Evolutionary conservation across 2,797 vertebrate species (phyloP).

Genomic region (Tangara arthus): DNA sequence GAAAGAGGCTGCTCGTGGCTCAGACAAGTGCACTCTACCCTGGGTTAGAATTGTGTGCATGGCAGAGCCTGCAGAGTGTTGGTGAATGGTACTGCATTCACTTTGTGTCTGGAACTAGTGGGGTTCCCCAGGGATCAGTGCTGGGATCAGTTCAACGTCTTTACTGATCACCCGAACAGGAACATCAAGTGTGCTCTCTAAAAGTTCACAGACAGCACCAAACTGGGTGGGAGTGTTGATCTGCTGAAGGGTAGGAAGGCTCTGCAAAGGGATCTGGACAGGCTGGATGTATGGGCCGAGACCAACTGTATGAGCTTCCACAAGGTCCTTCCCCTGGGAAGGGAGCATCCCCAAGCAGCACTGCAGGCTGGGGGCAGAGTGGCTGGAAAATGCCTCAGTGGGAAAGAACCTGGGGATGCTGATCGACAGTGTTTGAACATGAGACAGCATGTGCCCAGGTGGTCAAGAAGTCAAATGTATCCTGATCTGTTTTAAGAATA

Average conservation of each 20-base stretch:
- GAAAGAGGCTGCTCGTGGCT: not conserved
- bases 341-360: fast-evolving
- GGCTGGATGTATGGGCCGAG: fast-evolving
- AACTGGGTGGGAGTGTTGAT: not conserved
- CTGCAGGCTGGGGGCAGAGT: not conserved
- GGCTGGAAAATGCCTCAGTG: not conserved
- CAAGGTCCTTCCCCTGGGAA: not conserved
- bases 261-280: not conserved
- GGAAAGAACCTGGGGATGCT: not conserved
- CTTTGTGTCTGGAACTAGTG: too few species aligned
- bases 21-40: not conserved
- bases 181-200: too few species aligned
- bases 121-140: not conserved
- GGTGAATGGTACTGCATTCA: not conserved
- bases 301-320: fast-evolving
- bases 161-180: not conserved
- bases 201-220: not conserved
- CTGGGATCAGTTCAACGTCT: not conserved
- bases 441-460: not conserved
- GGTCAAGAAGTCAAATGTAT: not conserved
- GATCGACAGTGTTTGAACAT: fast-evolving
- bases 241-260: fast-evolving
- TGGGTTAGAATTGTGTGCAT: too few species aligned
- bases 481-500: not conserved
- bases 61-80: not conserved